Conservation (phyloP, 1,140 invertebrate species). For the Aculops lycopersici region DNA sequence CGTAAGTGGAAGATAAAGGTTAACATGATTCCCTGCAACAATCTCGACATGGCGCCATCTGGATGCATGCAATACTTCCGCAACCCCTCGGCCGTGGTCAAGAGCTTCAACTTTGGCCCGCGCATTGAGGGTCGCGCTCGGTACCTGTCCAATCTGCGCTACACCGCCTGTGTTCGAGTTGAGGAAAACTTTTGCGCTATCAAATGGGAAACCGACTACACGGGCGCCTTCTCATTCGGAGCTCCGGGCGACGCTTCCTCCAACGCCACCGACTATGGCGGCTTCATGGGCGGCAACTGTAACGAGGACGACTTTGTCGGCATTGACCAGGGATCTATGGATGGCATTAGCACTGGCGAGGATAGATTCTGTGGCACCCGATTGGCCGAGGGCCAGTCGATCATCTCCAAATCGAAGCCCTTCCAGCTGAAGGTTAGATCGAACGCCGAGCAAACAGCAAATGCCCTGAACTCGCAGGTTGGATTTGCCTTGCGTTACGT, state of each 20-base stretch:
- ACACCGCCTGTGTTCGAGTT: conserved; percentile 43
- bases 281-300: conserved; percentile 19
- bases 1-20: conserved; percentile 12
- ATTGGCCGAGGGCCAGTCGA: conserved; percentile 10
- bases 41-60: conserved; percentile 10
- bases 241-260: conserved; percentile 3
- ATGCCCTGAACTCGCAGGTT: conserved; percentile 9
- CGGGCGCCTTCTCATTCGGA: conserved; percentile 10
- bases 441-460: conserved; percentile 10
- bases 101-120: conserved; percentile 28
- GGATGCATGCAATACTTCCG: conserved; percentile 11
- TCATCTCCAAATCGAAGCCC: conserved; percentile 12
- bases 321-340: conserved; percentile 31
- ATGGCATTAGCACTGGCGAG: conserved; percentile 10
- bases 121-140: conserved; percentile 19
- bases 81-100: conserved; percentile 9
- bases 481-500: conserved; percentile 10
- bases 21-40: conserved; percentile 5
- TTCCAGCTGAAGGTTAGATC: conserved; percentile 11
- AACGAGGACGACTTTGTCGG: conserved; percentile 68
- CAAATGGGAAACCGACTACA: conserved; percentile 12
- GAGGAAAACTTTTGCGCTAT: conserved; percentile 60
- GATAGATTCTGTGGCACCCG: conserved; percentile 12
- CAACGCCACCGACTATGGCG: conserved; percentile 5
- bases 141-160: conserved; percentile 58